Conservation (phyloP, 2,113 vertebrate genomes). For the Cynocephalus volans region DNA sequence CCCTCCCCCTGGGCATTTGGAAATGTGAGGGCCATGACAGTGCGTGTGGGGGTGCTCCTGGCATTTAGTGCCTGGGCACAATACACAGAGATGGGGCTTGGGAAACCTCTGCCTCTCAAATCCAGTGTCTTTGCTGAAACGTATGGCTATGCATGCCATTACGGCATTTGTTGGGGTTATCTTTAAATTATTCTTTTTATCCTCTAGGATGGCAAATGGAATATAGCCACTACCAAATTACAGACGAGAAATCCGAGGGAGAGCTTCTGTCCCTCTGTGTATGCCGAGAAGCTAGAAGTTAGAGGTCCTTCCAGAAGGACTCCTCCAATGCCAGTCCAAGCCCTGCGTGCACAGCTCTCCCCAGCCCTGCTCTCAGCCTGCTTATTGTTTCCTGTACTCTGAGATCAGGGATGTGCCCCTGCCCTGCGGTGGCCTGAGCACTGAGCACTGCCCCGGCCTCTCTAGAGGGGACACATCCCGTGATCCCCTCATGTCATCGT, state of each 20-base stretch:
- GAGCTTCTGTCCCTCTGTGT: not conserved
- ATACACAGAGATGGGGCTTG: not conserved
- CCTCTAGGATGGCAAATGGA: not conserved
- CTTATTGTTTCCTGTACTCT: not conserved
- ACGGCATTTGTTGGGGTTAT: not conserved
- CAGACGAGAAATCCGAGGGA: not conserved
- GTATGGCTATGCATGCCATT: accelerated
- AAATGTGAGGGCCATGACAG: not conserved
- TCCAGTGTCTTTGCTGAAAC: not conserved
- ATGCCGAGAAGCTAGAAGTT: not conserved
- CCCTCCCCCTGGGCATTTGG: not conserved
- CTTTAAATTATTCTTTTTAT: not conserved
- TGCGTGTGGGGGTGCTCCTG: not conserved
- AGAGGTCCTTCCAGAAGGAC: not conserved
- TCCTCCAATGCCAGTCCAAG: not conserved
- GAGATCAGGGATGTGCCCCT: not conserved
- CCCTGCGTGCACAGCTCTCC: not conserved
- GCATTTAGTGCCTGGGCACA: not conserved
- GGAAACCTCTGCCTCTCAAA: not conserved
- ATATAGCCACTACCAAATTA: not conserved
- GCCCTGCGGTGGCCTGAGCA: not conserved
- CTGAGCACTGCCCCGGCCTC: not conserved
- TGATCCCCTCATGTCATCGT: not conserved
- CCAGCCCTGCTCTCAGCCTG: too few species aligned
- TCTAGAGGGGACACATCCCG: not conserved